These are phyloP conservation scores for Sebastes ruberrimus DNA, from an alignment of 2,797 vertebrate genomes.

Conservation along the genomic window DNA sequence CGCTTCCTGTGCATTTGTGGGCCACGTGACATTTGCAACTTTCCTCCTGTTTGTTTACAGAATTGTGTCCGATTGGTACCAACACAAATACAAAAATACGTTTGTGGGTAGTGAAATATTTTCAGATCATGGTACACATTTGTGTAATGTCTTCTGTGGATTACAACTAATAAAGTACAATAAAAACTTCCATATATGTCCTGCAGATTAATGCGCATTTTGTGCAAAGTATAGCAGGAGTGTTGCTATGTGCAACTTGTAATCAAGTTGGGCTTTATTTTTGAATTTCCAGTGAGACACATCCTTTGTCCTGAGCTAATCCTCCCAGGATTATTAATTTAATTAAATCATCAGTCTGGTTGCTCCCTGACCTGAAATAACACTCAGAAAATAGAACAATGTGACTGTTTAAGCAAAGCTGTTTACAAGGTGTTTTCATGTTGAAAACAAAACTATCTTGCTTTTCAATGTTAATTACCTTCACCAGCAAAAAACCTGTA, in stretches of 20 bases:
- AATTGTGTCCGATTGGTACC: too few species aligned
- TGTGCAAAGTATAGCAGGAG: not conserved
- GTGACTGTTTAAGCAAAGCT: too few species aligned
- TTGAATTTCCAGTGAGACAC: conserved; percentile 15
- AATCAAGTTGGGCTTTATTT: conserved; percentile 2
- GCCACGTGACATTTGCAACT: too few species aligned
- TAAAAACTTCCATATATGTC: not conserved
- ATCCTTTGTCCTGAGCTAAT: conserved; percentile 24
- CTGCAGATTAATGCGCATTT: conserved; percentile 34
- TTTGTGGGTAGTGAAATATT: too few species aligned
- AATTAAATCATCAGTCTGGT: conserved; percentile 17
- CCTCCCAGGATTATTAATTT: not conserved
- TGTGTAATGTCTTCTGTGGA: too few species aligned
- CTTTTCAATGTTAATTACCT: not conserved
- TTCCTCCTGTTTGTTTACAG: too few species aligned
- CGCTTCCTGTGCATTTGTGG: too few species aligned
- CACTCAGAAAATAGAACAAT: too few species aligned
- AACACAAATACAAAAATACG: too few species aligned
- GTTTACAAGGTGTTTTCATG: not conserved
- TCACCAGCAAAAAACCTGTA: not conserved
- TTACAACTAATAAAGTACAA: too few species aligned
- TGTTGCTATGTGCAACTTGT: conserved; percentile 4
- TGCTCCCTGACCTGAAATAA: not conserved
- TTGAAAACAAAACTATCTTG: not conserved
- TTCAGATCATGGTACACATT: too few species aligned